phyloP scores from a whole-genome alignment of 2,888 invertebrate genomes.

The Epistrophe eligans region DNA sequence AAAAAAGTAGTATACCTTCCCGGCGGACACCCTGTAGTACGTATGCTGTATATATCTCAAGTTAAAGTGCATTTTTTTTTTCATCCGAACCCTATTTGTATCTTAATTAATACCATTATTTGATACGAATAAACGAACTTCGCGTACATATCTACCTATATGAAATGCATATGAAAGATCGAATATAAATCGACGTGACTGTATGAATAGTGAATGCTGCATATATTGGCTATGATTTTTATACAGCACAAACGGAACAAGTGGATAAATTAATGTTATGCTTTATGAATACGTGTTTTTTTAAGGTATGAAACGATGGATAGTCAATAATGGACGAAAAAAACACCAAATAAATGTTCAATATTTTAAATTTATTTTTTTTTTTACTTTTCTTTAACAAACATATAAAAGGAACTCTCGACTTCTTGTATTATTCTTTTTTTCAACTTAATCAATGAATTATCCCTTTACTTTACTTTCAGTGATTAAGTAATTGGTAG shows the following conservation, averaged over 20 bases:
- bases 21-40: no score
- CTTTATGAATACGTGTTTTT: neutral
- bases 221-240: neutral
- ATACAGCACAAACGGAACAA: neutral
- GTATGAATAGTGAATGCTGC: neutral
- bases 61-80: no score
- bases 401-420: neutral
- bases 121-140: neutral
- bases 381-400: neutral
- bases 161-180: neutral
- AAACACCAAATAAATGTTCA: neutral
- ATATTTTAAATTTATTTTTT: neutral
- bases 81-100: neutral
- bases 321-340: neutral
- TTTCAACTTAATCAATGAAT: neutral
- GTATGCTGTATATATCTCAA: no score
- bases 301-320: neutral
- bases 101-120: neutral
- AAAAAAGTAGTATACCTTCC: no score
- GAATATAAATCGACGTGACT: neutral
- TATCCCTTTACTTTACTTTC: neutral
- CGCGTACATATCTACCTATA: no score
- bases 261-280: neutral
- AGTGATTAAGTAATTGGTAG: constrained; percentile 13
- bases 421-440: neutral